These are phyloP conservation scores for Chouioia cunea DNA, from an alignment of 2,888 invertebrate species.

Conservation along the genomic window DNA sequence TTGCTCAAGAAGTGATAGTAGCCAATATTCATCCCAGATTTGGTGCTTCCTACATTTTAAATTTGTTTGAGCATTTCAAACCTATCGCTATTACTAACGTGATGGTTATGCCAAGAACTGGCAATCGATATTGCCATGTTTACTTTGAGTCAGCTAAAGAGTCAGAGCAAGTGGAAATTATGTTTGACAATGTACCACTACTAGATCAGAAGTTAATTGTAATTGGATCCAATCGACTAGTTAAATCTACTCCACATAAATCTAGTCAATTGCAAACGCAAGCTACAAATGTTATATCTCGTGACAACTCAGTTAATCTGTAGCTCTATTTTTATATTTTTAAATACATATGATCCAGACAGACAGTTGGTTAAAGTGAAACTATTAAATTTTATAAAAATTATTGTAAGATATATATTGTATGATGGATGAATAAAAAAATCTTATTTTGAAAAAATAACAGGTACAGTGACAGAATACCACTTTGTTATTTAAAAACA, in stretches of 20 bases:
- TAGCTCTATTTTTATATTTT: background rate
- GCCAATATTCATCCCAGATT: slow-evolving; percentile 56
- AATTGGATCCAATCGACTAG: slow-evolving; percentile 46
- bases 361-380: too few relatives aligned
- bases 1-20: slow-evolving; percentile 57
- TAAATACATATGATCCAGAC: background rate
- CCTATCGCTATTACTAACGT: slow-evolving; percentile 56
- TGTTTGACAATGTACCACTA: slow-evolving; percentile 54
- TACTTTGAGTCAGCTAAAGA: slow-evolving; percentile 54
- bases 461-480: too few relatives aligned
- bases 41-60: slow-evolving; percentile 55
- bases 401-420: background rate
- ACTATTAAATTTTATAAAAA: background rate
- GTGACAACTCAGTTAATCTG: background rate
- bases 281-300: background rate
- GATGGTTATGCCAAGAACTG: slow-evolving; percentile 30
- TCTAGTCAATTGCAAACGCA: background rate
- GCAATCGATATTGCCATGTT: slow-evolving; percentile 58
- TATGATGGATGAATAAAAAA: background rate
- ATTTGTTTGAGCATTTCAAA: slow-evolving; percentile 56
- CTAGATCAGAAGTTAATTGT: slow-evolving; percentile 55
- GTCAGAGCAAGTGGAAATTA: slow-evolving; percentile 49
- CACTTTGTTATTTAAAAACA: too few relatives aligned
- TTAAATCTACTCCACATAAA: slow-evolving; percentile 26
- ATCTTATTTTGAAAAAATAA: background rate